Percentiles rank a stretch among this genome's conserved stretches.
These are phyloP conservation scores for Pseudococcus viburni DNA, from an alignment of 2,888 invertebrate species.

Conservation along the genomic window DNA sequence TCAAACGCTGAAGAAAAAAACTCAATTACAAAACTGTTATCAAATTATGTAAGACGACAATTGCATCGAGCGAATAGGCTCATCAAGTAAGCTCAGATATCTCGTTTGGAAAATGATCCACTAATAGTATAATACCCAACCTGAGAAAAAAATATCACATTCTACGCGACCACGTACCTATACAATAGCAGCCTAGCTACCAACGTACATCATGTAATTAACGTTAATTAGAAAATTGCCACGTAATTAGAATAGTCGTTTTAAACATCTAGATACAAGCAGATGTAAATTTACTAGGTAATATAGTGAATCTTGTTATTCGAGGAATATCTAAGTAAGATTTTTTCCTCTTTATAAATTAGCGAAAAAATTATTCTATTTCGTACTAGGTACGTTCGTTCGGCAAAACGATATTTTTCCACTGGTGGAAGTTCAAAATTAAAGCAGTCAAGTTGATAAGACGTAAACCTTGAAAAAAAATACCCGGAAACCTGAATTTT, in stretches of 20 bases:
- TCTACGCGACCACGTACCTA: neutral
- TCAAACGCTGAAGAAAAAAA: neutral
- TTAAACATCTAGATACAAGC: neutral
- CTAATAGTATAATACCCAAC: neutral
- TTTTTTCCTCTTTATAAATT: too few species aligned
- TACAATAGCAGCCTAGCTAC: neutral
- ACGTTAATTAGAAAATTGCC: constrained; percentile 19
- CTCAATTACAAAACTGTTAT: too few species aligned
- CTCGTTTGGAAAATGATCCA: constrained; percentile 3
- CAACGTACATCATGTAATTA: neutral
- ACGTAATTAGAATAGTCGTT: constrained; percentile 27
- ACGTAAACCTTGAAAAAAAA: too few species aligned
- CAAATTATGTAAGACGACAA: too few species aligned
- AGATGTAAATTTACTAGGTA: neutral
- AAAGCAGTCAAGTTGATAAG: too few species aligned
- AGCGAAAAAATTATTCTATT: too few species aligned
- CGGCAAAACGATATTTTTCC: too few species aligned
- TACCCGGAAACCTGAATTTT: too few species aligned
- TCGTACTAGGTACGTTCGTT: too few species aligned
- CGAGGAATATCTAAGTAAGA: neutral
- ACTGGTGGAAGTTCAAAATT: too few species aligned
- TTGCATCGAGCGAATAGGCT: too few species aligned
- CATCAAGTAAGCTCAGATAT: neutral
- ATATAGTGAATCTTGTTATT: neutral
- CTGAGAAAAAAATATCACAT: constrained; percentile 6